Percentiles rank a stretch among this genome's conserved stretches.
Conservation (phyloP, 2,888 invertebrate genomes). For the Acrocyrtus sp. region DNA sequence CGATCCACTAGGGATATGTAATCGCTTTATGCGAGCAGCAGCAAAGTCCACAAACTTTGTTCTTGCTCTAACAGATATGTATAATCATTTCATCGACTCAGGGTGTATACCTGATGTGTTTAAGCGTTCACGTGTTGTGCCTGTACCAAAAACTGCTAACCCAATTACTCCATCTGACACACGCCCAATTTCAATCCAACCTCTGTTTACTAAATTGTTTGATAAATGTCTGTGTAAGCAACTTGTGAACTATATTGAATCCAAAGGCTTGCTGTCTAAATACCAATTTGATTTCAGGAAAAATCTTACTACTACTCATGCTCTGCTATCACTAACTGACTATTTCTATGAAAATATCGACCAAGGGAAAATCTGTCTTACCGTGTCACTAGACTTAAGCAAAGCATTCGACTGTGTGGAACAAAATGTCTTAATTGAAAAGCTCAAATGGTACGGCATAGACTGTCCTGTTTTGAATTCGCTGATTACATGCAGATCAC, state of each 20-base stretch:
- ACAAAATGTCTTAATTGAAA: not conserved
- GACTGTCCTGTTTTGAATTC: not conserved
- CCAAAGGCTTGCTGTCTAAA: slow-evolving; percentile 8
- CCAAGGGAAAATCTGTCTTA: slow-evolving; percentile 19
- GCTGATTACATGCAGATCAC: not conserved
- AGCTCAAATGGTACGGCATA: not conserved
- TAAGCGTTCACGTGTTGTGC: slow-evolving; percentile 15
- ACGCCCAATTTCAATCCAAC: slow-evolving; percentile 34
- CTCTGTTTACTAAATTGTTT: slow-evolving; percentile 12
- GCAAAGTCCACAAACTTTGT: not conserved
- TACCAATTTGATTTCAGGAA: slow-evolving; percentile 35
- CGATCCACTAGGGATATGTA: not conserved
- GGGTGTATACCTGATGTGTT: slow-evolving; percentile 8
- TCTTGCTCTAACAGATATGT: not conserved
- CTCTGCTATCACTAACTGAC: slow-evolving; percentile 25
- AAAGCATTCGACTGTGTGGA: slow-evolving; percentile 24
- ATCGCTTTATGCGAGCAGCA: not conserved
- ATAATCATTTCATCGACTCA: slow-evolving; percentile 4
- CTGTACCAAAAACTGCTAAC: slow-evolving; percentile 24
- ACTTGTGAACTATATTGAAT: slow-evolving; percentile 8
- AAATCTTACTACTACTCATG: slow-evolving; percentile 6
- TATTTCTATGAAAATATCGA: slow-evolving; percentile 23
- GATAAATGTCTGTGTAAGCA: slow-evolving; percentile 32
- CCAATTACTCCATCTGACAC: slow-evolving; percentile 10
- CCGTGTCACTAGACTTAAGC: slow-evolving; percentile 22